A percentile compares a stretch with the other conserved stretches of the same genome.
phyloP scores from a whole-genome alignment of 1,140 invertebrate genomes.

The Penaeus japonicus region DNA sequence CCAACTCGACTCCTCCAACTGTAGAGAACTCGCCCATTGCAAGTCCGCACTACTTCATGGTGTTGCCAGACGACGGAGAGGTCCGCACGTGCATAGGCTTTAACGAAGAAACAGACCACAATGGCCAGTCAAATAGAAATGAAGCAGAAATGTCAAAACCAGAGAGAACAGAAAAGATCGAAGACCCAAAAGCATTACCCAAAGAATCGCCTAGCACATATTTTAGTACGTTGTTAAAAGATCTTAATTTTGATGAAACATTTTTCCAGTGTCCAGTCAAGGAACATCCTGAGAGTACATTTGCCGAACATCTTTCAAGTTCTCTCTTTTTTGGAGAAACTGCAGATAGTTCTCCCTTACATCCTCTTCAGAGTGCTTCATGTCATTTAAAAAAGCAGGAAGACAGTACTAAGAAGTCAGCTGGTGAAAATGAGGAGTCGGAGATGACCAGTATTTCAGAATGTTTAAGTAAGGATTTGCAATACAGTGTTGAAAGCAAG shows the following conservation, averaged over 20 bases:
- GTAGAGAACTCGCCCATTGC: too few species aligned
- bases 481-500: too few species aligned
- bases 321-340: conserved; percentile 46
- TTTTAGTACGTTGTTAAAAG: conserved; percentile 31
- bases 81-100: neutral
- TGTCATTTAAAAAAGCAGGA: too few species aligned
- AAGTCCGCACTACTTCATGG: too few species aligned
- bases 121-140: neutral
- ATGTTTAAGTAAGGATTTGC: too few species aligned
- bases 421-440: too few species aligned
- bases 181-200: neutral
- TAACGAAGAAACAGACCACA: neutral
- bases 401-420: too few species aligned
- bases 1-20: too few species aligned
- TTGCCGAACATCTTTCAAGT: conserved; percentile 27
- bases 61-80: neutral
- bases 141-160: neutral
- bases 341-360: neutral
- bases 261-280: conserved; percentile 40
- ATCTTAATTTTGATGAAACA: conserved; percentile 33
- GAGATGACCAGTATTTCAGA: too few species aligned
- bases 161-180: neutral
- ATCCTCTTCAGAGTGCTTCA: too few species aligned
- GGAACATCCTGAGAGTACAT: conserved; percentile 16
- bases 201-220: conserved; percentile 13